These are phyloP conservation scores for Drosophila nannoptera DNA, from an alignment of 1,140 invertebrate species.

Conservation along the genomic window DNA sequence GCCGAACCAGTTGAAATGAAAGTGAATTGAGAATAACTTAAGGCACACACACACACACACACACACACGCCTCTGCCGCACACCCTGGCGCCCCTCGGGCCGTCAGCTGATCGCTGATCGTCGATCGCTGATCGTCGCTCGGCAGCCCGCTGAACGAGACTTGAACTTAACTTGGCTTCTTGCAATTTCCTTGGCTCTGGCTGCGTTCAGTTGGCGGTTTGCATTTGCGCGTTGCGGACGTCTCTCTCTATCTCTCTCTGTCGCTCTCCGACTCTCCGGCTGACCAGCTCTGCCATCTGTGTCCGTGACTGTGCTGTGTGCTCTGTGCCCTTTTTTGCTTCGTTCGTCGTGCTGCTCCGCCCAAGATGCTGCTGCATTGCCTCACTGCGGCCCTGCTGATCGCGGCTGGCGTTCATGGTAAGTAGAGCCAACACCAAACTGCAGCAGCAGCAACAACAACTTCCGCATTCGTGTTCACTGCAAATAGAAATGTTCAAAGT, in stretches of 20 bases:
- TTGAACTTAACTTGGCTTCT: constrained; percentile 59
- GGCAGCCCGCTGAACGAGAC: constrained; percentile 21
- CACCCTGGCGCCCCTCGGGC: neutral
- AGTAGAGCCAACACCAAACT: constrained; percentile 35
- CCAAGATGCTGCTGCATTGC: constrained; percentile 64
- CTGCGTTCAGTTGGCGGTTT: constrained; percentile 73
- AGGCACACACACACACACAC: neutral
- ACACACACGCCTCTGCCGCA: too few species aligned
- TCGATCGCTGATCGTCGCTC: constrained; percentile 17
- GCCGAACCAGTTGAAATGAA: constrained; percentile 63
- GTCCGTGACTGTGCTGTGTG: too few species aligned
- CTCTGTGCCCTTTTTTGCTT: neutral
- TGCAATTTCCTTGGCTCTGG: constrained; percentile 63
- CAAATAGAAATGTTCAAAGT: constrained; percentile 36
- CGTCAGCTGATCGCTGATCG: constrained; percentile 2
- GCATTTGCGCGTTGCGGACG: constrained; percentile 72
- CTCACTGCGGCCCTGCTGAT: constrained; percentile 52
- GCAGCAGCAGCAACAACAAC: constrained; percentile 2
- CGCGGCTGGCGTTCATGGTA: constrained; percentile 49
- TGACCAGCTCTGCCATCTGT: neutral
- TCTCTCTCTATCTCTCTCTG: constrained; percentile 23
- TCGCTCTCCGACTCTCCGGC: neutral
- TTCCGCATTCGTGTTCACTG: constrained; percentile 55
- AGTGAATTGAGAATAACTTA: constrained; percentile 61
- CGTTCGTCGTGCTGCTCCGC: constrained; percentile 14